These are phyloP conservation scores for Pammene fasciana DNA, from an alignment of 2,888 invertebrate genomes.

Conservation along the genomic window DNA sequence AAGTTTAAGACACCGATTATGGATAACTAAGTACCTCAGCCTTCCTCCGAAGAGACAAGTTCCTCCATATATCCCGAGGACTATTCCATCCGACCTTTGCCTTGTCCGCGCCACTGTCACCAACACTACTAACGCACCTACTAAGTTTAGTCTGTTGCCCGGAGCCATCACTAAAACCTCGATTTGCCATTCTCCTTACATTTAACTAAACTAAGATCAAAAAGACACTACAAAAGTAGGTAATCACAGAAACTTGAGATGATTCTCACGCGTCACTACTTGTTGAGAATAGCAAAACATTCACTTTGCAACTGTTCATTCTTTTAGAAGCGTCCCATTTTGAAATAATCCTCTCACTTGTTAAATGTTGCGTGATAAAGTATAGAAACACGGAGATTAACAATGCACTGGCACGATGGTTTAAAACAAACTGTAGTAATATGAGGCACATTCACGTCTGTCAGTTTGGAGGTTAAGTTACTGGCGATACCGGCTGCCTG, in stretches of 20 bases:
- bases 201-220: slow-evolving; percentile 43
- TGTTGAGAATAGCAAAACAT: slow-evolving; percentile 52
- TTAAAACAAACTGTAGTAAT: slow-evolving; percentile 69
- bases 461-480: slow-evolving; percentile 82
- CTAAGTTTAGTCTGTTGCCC: slow-evolving; percentile 67
- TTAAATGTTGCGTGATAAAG: slow-evolving; percentile 12
- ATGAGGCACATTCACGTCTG: slow-evolving; percentile 79
- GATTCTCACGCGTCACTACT: slow-evolving; percentile 58
- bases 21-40: slow-evolving; percentile 72
- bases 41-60: slow-evolving; percentile 76
- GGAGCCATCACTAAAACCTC: slow-evolving; percentile 62
- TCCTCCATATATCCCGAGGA: slow-evolving; percentile 79
- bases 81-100: slow-evolving; percentile 78
- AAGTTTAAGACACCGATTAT: neutral
- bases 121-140: slow-evolving; percentile 76
- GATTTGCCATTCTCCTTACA: slow-evolving; percentile 73
- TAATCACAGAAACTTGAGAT: slow-evolving; percentile 51
- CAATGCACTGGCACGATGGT: slow-evolving; percentile 43
- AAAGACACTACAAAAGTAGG: slow-evolving; percentile 36
- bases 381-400: slow-evolving; percentile 27
- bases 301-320: slow-evolving; percentile 50
- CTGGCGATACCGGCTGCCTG: slow-evolving; percentile 78
- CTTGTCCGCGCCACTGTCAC: slow-evolving; percentile 72
- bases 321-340: slow-evolving; percentile 44
- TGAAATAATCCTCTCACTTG: slow-evolving; percentile 21